These are phyloP conservation scores for Trypoxylus dichotomus DNA, from an alignment of 1,140 invertebrate genomes.

Conservation along the genomic window DNA sequence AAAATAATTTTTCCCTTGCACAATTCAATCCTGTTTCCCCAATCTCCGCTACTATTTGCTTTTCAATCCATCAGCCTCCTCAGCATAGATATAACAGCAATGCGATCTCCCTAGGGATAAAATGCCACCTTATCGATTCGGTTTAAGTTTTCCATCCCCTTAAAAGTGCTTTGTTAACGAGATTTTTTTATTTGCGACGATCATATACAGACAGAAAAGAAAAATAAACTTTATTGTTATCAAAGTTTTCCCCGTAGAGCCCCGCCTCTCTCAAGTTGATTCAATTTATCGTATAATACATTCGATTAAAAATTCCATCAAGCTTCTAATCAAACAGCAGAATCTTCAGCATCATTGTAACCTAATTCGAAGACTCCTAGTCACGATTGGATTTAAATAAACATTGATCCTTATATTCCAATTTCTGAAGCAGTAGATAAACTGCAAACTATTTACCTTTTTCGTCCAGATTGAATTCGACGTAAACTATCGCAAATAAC, in stretches of 20 bases:
- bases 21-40: too few species aligned
- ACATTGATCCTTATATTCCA: slow-evolving; percentile 9
- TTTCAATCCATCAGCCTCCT: too few species aligned
- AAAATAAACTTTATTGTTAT: not conserved
- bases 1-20: too few species aligned
- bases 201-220: not conserved
- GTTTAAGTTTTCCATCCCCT: too few species aligned
- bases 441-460: slow-evolving; percentile 27
- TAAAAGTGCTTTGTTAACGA: slow-evolving; percentile 5
- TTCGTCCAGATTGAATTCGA: slow-evolving; percentile 15
- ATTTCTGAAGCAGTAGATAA: slow-evolving; percentile 1
- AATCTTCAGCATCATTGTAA: slow-evolving; percentile 13
- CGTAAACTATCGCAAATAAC: slow-evolving; percentile 3
- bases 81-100: too few species aligned
- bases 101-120: too few species aligned
- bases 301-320: slow-evolving; percentile 29
- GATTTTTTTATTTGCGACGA: not conserved
- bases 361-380: slow-evolving; percentile 6
- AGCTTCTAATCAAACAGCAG: slow-evolving; percentile 24
- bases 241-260: not conserved
- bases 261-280: not conserved
- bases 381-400: slow-evolving; percentile 16
- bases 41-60: too few species aligned
- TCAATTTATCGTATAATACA: slow-evolving; percentile 18
- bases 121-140: too few species aligned